Conservation (phyloP, 2,888 invertebrate genomes). For the Callinectes sapidus region DNA sequence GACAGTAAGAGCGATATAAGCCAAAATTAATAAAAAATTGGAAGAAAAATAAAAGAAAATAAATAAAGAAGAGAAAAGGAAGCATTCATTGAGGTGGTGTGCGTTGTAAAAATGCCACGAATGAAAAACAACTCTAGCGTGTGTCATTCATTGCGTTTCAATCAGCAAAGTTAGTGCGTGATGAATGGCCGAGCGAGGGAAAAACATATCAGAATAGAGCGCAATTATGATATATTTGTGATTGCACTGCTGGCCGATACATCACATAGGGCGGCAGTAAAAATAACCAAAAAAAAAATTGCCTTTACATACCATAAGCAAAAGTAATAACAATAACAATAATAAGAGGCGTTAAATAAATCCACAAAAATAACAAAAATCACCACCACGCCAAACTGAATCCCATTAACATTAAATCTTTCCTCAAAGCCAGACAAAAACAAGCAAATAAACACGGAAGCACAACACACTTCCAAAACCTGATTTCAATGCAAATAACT, state of each 20-base stretch:
- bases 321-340: neutral
- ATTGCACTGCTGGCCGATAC: neutral
- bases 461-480: neutral
- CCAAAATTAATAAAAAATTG: too few relatives aligned
- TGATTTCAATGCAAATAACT: neutral
- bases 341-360: neutral
- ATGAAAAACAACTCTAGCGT: neutral
- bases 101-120: neutral
- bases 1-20: too few relatives aligned
- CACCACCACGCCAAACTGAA: neutral
- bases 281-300: neutral
- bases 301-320: neutral
- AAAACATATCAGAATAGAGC: neutral
- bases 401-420: neutral
- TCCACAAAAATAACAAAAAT: neutral
- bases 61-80: neutral
- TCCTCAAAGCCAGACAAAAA: neutral
- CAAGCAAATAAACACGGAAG: neutral
- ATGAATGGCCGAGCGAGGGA: slow-evolving; percentile 1
- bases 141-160: neutral
- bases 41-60: neutral
- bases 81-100: neutral
- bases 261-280: neutral
- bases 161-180: neutral
- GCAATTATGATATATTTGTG: slow-evolving; percentile 13